Evolutionary conservation across 2,888 invertebrate species (phyloP), one percentile per base, ranked within the genome.

Genomic region (Sclerodermus sp.): DNA sequence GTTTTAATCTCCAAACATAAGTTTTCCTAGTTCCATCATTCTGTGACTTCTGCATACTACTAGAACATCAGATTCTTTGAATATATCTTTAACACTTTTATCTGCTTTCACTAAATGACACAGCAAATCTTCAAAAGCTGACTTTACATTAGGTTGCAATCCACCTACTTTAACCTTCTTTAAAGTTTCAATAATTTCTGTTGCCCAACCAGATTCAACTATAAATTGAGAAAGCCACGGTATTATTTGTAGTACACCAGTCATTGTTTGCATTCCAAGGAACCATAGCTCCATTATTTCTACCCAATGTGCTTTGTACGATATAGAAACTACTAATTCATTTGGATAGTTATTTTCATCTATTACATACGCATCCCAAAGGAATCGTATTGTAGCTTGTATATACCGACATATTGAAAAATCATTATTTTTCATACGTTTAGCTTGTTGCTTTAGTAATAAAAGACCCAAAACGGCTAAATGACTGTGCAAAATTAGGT

Each of bases 211-310:
- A 73, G 93, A 93, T 68, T 94, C 94, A 53, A 94, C 87, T 3
- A 92, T 89, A 79, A 93, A 93, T 68, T 93, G 92, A 0, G 91
- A 91, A 55, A 93, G 87, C 93, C 93, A 93, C 2, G 93, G 91
- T 54, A 93, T 85, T 53, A 87, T 84, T 14, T 90, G 86, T 36
- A 94, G 79, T 0, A 93, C 87, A 30, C 88, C 86, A 68, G 91
- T 87, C 83, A 95, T 88, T 1, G 94, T 93, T 76, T 94, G 94
- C 92, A 95, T 93, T 16, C 94, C 94, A 54, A 95, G 81, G 78
- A 93, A 95, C 95, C 95, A 95, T 12, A 95, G 80, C 71, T 95
- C 95, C 74, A 89, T 90, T 51, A 95, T 83, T 75, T 94, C 93
- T 81, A 87, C 87, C 95, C 95, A 95, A 68, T 87, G 84, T 73